phyloP scores from a whole-genome alignment of 2,888 invertebrate species.

The Orthosia gracilis region DNA sequence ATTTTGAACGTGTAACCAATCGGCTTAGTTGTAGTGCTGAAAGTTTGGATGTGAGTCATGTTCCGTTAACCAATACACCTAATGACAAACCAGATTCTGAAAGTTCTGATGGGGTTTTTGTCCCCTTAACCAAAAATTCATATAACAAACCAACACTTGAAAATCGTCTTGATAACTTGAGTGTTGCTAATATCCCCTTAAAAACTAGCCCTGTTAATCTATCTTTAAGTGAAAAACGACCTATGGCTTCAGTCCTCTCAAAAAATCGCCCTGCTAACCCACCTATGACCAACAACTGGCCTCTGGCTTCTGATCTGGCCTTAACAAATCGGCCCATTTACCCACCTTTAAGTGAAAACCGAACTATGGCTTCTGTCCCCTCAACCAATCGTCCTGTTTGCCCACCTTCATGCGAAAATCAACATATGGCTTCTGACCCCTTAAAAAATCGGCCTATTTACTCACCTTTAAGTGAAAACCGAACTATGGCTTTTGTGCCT shows the following conservation, averaged over 20 bases:
- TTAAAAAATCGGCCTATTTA: not conserved
- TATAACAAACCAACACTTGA: not conserved
- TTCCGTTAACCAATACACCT: not conserved
- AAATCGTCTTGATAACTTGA: not conserved
- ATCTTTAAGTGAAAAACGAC: too few species aligned
- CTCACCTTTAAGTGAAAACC: not conserved
- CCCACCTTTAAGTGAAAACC: not conserved
- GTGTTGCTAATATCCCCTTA: not conserved
- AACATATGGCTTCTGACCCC: too few species aligned
- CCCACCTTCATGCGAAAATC: not conserved
- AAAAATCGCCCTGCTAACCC: not conserved
- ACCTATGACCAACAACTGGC: not conserved
- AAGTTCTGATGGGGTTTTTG: slow-evolving; percentile 2
- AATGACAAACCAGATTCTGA: not conserved
- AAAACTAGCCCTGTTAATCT: too few species aligned
- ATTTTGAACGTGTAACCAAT: not conserved
- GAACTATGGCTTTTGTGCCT: too few species aligned
- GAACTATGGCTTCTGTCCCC: too few species aligned
- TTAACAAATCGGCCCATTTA: not conserved
- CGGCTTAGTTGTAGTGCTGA: not conserved
- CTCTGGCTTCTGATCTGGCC: too few species aligned
- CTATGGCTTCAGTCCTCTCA: not conserved
- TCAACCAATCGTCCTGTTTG: not conserved
- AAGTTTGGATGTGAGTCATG: not conserved
- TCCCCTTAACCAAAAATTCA: not conserved